Conservation (phyloP, 2,888 invertebrate species). For the Desoria tigrina region DNA sequence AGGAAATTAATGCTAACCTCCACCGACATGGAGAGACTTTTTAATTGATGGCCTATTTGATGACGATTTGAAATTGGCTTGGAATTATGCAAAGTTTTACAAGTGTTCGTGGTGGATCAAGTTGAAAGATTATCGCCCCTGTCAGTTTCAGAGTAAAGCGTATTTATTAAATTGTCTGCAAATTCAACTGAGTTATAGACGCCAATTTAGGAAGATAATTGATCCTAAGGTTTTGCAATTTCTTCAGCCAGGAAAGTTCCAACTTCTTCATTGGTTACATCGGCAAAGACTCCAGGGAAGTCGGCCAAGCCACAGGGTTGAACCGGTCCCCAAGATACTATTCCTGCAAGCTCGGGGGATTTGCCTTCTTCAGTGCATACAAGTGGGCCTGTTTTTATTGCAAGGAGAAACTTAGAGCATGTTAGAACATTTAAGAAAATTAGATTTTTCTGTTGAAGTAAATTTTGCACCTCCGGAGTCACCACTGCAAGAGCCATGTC, state of each 20-base stretch:
- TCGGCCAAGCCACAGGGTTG: constrained; percentile 18
- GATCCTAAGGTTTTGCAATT: constrained; percentile 15
- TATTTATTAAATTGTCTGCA: too few relatives aligned
- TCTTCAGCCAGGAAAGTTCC: constrained; percentile 18
- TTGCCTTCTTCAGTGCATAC: constrained; percentile 22
- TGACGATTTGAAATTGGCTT: too few relatives aligned
- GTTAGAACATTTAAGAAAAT: not conserved
- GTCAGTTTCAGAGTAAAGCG: too few relatives aligned
- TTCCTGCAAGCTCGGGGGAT: constrained; percentile 20
- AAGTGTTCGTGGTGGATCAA: too few relatives aligned
- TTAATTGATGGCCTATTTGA: too few relatives aligned
- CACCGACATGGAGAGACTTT: too few relatives aligned
- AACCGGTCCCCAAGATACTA: constrained; percentile 28
- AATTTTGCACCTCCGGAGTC: constrained; percentile 19
- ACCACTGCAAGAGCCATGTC: constrained; percentile 19
- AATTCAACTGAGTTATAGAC: too few relatives aligned
- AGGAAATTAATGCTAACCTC: too few relatives aligned
- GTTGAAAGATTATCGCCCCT: too few relatives aligned
- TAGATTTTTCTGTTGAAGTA: not conserved
- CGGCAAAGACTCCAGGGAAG: constrained; percentile 25
- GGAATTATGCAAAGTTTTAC: too few relatives aligned
- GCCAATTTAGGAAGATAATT: too few relatives aligned
- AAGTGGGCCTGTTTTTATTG: constrained; percentile 14
- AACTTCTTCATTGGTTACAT: constrained; percentile 15
- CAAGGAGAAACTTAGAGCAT: too few relatives aligned